Percentiles rank a stretch among this genome's conserved stretches.
phyloP scores from a whole-genome alignment of 2,113 vertebrate species.

The Scytalopus superciliaris region DNA sequence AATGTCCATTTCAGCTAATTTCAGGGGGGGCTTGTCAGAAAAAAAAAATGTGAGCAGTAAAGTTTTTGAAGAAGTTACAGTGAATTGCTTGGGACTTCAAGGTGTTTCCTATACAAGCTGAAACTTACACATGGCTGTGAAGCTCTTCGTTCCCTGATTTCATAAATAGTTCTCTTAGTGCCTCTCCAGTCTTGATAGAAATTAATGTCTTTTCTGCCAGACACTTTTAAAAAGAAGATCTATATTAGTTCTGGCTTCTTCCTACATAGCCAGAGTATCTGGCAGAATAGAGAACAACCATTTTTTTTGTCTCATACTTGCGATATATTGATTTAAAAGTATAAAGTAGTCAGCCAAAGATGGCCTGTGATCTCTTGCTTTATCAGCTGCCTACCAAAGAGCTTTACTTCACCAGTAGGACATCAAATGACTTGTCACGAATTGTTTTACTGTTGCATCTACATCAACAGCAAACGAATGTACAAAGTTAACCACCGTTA shows the following conservation, averaged over 20 bases:
- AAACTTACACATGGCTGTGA: neutral
- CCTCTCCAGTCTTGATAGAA: neutral
- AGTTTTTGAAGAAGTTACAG: neutral
- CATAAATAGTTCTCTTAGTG: neutral
- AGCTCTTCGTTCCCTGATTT: neutral
- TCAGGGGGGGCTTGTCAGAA: too few species aligned
- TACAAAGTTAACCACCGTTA: neutral
- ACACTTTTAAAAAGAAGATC: neutral
- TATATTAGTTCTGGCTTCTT: neutral
- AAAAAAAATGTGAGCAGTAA: neutral
- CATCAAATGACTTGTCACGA: neutral
- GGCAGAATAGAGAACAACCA: neutral
- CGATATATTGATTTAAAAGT: neutral
- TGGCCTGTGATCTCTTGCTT: neutral
- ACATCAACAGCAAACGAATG: neutral
- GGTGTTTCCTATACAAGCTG: neutral
- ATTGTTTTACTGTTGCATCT: neutral
- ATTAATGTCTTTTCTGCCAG: neutral
- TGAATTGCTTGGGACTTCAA: neutral
- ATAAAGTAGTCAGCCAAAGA: neutral
- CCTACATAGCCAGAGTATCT: neutral
- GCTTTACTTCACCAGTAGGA: neutral
- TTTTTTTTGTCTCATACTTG: neutral
- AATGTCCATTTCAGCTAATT: neutral
- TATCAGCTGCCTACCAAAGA: neutral